Evolutionary conservation across 2,797 vertebrate species (phyloP).

Genomic region (Lagodon rhomboides): DNA sequence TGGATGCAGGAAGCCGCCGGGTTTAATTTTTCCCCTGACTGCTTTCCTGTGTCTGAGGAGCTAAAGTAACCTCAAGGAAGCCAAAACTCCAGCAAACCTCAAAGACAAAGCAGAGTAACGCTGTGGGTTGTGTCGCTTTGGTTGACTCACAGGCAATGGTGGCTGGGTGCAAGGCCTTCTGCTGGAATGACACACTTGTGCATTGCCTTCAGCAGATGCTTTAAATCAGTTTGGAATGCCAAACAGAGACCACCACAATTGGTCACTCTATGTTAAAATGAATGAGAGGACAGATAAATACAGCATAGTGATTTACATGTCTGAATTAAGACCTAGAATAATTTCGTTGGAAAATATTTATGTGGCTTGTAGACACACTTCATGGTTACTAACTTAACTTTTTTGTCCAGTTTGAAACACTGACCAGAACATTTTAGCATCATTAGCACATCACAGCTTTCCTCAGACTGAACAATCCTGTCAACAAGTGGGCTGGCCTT

Average conservation of each 20-base stretch:
- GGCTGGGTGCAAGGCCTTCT: constrained; percentile 38
- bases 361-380: not conserved
- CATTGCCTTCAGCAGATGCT: constrained; percentile 55
- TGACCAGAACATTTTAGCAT: constrained; percentile 12
- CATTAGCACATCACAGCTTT: constrained; percentile 2
- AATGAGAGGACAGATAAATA: constrained; percentile 30
- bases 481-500: constrained; percentile 7
- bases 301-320: not conserved
- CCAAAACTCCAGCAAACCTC: constrained; percentile 60
- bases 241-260: constrained; percentile 35
- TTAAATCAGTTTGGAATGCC: constrained; percentile 63
- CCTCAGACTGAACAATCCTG: not conserved
- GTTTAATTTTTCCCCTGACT: constrained; percentile 63
- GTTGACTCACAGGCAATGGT: constrained; percentile 56
- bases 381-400: not conserved
- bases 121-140: constrained; percentile 36
- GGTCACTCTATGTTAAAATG: constrained; percentile 18
- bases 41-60: constrained; percentile 78
- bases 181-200: constrained; percentile 59
- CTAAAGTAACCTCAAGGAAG: constrained; percentile 69
- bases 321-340: not conserved
- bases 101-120: constrained; percentile 57
- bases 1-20: constrained; percentile 73
- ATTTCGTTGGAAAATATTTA: constrained; percentile 1
- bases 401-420: not conserved